These are phyloP conservation scores for Pheosia tremula DNA, from an alignment of 2,888 invertebrate species.

Conservation along the genomic window DNA sequence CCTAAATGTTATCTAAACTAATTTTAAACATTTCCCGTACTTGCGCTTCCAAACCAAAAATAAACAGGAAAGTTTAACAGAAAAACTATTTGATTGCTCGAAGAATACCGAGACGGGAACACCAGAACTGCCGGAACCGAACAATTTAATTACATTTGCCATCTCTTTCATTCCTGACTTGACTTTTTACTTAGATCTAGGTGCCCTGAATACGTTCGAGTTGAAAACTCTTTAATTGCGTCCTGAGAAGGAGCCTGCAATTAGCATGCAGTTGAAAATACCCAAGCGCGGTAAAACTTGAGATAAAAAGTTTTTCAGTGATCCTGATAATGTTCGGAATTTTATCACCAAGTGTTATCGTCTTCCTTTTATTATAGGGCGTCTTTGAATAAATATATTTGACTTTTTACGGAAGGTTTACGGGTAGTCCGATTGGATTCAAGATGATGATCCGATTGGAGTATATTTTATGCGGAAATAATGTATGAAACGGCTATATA, in stretches of 20 bases:
- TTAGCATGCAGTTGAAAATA: conserved; percentile 63
- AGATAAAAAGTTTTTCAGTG: conserved; percentile 45
- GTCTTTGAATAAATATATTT: too few species aligned
- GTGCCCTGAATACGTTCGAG: conserved; percentile 51
- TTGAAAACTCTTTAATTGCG: conserved; percentile 71
- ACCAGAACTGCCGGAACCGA: conserved; percentile 46
- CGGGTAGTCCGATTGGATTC: too few species aligned
- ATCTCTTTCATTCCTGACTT: conserved; percentile 61
- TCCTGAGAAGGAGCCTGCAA: conserved; percentile 62
- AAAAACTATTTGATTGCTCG: conserved; percentile 66
- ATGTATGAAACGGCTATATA: too few species aligned
- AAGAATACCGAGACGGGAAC: conserved; percentile 53
- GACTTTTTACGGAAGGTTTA: too few species aligned
- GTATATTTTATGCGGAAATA: too few species aligned
- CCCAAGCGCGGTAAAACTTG: conserved; percentile 45
- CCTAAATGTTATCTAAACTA: conserved; percentile 34
- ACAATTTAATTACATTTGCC: conserved; percentile 75
- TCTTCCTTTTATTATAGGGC: not conserved
- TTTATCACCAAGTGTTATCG: conserved; percentile 19
- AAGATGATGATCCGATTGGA: too few species aligned
- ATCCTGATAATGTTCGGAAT: conserved; percentile 15
- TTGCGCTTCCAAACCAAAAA: conserved; percentile 47
- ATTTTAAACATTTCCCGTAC: conserved; percentile 41
- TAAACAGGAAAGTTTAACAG: conserved; percentile 48
- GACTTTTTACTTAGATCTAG: conserved; percentile 51